These are phyloP conservation scores for Orchesella cincta DNA, from an alignment of 1,140 invertebrate species.

Conservation along the genomic window DNA sequence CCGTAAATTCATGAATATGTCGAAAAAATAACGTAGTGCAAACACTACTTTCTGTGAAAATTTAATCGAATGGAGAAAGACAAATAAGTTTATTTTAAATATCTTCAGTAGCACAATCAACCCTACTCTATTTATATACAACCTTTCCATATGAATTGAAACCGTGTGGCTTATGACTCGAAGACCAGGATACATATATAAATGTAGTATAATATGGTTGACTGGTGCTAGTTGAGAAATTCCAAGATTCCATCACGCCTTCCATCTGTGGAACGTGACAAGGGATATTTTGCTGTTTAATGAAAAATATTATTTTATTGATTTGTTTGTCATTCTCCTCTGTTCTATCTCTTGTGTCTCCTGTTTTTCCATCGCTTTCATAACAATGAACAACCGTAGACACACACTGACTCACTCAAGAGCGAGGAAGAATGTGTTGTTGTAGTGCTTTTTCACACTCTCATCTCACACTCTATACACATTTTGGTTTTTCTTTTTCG, in stretches of 20 bases:
- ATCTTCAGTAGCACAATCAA: no score
- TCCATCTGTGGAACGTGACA: slow-evolving; percentile 9
- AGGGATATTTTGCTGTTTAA: slow-evolving; percentile 16
- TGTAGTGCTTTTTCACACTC: background rate
- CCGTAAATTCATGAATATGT: no score
- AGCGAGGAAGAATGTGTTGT: background rate
- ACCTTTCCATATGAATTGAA: no score
- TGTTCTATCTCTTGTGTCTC: background rate
- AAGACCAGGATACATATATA: no score
- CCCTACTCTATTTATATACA: no score
- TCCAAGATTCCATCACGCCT: background rate
- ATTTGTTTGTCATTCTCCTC: slow-evolving; percentile 13
- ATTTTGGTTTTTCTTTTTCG: background rate
- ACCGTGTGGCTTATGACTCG: no score
- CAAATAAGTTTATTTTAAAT: no score
- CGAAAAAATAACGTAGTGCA: no score
- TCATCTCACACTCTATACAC: background rate
- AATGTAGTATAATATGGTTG: no score
- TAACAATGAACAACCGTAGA: background rate
- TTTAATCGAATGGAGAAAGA: no score
- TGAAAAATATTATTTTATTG: slow-evolving; percentile 22
- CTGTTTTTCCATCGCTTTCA: background rate
- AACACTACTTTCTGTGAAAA: no score
- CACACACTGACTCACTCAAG: no score
- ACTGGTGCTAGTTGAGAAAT: background rate